Evolutionary conservation across 2,113 vertebrate species (phyloP), one percentile per base, ranked within the genome.

Genomic region (Boleophthalmus pectinirostris): DNA sequence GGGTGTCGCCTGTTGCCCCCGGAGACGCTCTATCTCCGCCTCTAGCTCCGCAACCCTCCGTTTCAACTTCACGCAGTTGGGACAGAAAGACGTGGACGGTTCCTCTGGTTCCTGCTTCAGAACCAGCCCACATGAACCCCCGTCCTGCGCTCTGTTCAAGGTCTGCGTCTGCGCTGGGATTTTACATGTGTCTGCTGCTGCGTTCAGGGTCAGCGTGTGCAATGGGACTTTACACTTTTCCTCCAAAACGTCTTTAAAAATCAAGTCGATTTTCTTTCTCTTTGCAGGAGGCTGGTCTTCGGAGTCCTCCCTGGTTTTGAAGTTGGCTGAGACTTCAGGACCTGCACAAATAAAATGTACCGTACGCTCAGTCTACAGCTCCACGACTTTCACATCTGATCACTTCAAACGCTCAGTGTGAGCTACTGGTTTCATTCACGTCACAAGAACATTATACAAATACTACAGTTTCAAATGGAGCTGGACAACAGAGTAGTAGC

Each of bases 181-280:
- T 84, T 79, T 81, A 56, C 74, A 60, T 80, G 73, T 0, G 45
- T 29, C 49, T 12, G 82, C 49, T 12, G 82, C 69, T 5, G 75
- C 77, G 16, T 77, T 72, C 16, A 90, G 89, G 64, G 90, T 81
- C 1, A 80, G 89, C 24, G 90, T 24, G 0, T 85, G 81, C 23
- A 12, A 35, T 0, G 92, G 77, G 25, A 82, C 38, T 21, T 66
- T 21, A n/a, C 60, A 69, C 0, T 70, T 65, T 43, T 95, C 91
- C 71, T 95, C 97, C 61, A 97, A 83, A 21, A 97, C 95, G 0
- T 98, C 95, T 92, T 96, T 98, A 91, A 97, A 99, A 81, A 97
- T 96, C 71, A 97, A 94, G 83, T 97, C 95, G 7, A 98, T 97
- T 82, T 96, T 98, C 91, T 97, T 99, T 89, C 95, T 98, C 92